Base-by-base conservation (phyloP, 2,797 vertebrate genomes). In the Prionace glauca region DNA sequence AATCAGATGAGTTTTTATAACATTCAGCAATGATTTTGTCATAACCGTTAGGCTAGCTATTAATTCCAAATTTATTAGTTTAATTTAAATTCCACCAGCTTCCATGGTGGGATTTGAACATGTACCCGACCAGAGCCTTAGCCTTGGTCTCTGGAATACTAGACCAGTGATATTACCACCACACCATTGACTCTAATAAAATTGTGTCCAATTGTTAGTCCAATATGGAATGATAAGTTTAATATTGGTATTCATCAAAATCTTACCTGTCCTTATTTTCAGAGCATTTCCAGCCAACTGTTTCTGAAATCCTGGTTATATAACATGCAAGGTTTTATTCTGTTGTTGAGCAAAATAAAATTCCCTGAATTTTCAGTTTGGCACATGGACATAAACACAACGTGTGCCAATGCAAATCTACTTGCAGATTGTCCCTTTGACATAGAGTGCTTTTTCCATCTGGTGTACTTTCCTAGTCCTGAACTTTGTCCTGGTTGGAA, bases 401-500 rank as follows among this genome's bases (percentile, higher is more conserved):
- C 32, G 3, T n/a, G 29, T 60, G 60, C 88, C 81, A 84, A 41
- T 45, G 81, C 41, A 84, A 84, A 22, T 84, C 20, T 84, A 36
- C 18, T 84, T 84, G 45, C 81, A 84, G 81, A 84, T 84, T 84
- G 81, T 45, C 81, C 45, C 45, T 45, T 84, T 84, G 41, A 84
- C 81, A 45, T 45, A 45, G 18, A 65, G 26, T 91, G 88, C 60
- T n/a, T 91, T 91, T 32, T 62, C 88, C 56, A 65, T 91, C 56
- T 65, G 56, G 88, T 91, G 26, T 62, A n/a, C 56, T 91, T 91
- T n/a, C 32, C 62, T 62, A 9, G 1, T 45, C 14, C 4, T 65
- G 50, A 91, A 91, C 88, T 62, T 91, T 91, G 88, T 91, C 62
- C 88, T 65, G 88, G 24, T 91, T 91, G 88, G 88, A 60, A 91